Conservation (phyloP, 1,140 invertebrate species). For the Pogonomyrmex californicus region DNA sequence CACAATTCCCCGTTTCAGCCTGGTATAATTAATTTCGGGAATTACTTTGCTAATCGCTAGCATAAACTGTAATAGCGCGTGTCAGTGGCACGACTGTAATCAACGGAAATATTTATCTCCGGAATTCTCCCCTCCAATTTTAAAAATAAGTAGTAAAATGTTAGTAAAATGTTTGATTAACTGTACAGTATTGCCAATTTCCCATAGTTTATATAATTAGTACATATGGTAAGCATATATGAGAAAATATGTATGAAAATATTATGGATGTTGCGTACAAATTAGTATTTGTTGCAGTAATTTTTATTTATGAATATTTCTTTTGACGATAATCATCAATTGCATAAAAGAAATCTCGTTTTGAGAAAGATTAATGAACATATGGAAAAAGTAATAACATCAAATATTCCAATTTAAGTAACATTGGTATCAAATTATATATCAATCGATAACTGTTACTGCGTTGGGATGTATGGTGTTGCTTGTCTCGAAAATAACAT, state of each 20-base stretch:
- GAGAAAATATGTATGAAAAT: neutral
- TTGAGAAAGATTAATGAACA: neutral
- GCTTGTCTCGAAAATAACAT: neutral
- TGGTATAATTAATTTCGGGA: constrained; percentile 71
- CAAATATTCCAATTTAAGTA: neutral
- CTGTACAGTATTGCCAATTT: neutral
- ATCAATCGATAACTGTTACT: constrained; percentile 15
- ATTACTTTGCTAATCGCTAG: constrained; percentile 67
- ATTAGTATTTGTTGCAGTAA: neutral
- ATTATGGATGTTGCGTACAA: neutral
- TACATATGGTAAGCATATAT: neutral
- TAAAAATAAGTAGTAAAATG: constrained; percentile 17
- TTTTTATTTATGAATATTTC: neutral
- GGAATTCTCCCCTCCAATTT: neutral
- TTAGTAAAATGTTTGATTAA: constrained; percentile 30
- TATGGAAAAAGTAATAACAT: neutral
- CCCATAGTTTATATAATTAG: neutral
- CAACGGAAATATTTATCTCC: constrained; percentile 60
- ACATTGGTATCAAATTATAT: neutral
- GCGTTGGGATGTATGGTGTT: neutral
- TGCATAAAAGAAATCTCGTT: neutral
- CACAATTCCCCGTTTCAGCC: constrained; percentile 42
- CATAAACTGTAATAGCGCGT: constrained; percentile 60
- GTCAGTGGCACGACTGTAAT: constrained; percentile 65
- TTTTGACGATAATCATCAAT: neutral